phyloP scores from a whole-genome alignment of 2,888 invertebrate genomes.

The Apamea anceps region DNA sequence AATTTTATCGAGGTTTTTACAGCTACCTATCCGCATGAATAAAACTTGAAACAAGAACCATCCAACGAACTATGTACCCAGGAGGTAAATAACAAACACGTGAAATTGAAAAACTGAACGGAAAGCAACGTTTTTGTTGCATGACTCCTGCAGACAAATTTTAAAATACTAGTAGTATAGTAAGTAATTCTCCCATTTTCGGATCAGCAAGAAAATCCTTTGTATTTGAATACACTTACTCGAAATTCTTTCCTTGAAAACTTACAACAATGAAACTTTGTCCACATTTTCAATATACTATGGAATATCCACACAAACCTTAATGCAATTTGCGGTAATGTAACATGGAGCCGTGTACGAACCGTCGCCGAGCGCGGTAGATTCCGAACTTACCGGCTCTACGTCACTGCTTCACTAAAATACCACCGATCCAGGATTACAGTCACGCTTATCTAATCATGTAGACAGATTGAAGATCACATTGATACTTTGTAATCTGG shows the following conservation, averaged over 20 bases:
- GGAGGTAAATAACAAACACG: neutral
- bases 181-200: neutral
- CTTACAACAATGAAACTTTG: slow-evolving; percentile 47
- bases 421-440: slow-evolving; percentile 63
- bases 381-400: slow-evolving; percentile 52
- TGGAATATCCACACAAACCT: slow-evolving; percentile 78
- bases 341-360: slow-evolving; percentile 68
- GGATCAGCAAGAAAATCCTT: slow-evolving; percentile 25
- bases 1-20: neutral
- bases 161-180: slow-evolving; percentile 5
- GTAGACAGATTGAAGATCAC: slow-evolving; percentile 61
- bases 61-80: neutral
- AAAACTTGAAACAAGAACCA: neutral
- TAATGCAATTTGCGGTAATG: slow-evolving; percentile 89
- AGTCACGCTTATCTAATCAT: slow-evolving; percentile 70
- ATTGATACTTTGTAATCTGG: slow-evolving; percentile 59
- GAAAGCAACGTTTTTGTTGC: neutral
- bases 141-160: neutral
- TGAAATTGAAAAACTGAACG: slow-evolving; percentile 18
- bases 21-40: neutral
- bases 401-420: slow-evolving; percentile 63
- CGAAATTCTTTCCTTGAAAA: slow-evolving; percentile 40
- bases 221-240: slow-evolving; percentile 25
- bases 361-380: slow-evolving; percentile 67
- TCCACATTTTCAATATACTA: slow-evolving; percentile 73